Base-by-base conservation (phyloP, 2,797 vertebrate species). In the Sparus aurata region DNA sequence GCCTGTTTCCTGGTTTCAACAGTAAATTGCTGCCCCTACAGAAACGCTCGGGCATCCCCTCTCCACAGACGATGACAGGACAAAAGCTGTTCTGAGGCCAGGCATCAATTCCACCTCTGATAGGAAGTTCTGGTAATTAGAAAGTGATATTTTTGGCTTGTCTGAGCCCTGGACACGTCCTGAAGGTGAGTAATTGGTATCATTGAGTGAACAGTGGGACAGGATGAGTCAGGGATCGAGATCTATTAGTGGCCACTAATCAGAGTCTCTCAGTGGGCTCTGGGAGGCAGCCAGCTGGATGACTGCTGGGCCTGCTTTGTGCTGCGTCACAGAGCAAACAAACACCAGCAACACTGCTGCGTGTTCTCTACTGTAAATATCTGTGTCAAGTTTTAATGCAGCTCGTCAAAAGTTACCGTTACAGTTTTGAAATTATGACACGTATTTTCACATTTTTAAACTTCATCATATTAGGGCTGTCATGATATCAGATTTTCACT, bases 141-240 rank as follows among this genome's bases (percentile, higher is more conserved):
- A 83, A 84, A 77, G 85, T 77, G 76, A 81, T 92, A 90, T 92
- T 92, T 92, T 74, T 72, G 88, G 86, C 89, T 55, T 2, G 69
- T 64, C 73, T 73, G 54, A 80, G 76, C 58, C 15, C 50, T 2
- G 85, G 58, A 77, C 72, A 20, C 22, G 69, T 84, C 82, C 63
- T 81, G 87, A 88, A 85, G 86, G 80, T 89, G 92, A 93, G 87
- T 92, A 91, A 94, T 90, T 83, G 86, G 80, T 87, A 85, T 84
- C 87, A 89, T 58, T 78, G 83, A 89, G 73, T 80, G 88, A 92
- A 85, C 84, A 83, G 80, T 73, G 80, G 83, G 85, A 83, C 83
- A 25, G 84, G 82, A 90, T 88, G 90, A 89, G 85, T 91, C 87
- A 91, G 85, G 83, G 86, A 84, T 84, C 27, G 12, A 86, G 86